These are phyloP conservation scores for Varanus salvator DNA, from an alignment of 2,113 vertebrate genomes.

Conservation along the genomic window DNA sequence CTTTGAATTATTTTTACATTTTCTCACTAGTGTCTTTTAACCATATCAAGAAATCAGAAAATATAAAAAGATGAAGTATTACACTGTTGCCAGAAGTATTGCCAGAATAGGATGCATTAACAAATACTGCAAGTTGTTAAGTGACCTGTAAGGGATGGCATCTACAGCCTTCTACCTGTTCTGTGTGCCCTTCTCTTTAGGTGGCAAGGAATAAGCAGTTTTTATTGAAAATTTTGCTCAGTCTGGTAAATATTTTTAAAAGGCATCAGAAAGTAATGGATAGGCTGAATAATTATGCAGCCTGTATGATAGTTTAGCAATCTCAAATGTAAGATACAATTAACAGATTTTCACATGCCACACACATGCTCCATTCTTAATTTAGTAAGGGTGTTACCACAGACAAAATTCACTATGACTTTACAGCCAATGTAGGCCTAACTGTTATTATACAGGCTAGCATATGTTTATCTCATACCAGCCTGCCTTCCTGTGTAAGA, in stretches of 20 bases:
- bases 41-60: not conserved
- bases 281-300: not conserved
- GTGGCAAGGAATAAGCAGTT: not conserved
- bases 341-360: not conserved
- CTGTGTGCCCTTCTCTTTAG: not conserved
- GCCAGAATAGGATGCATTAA: not conserved
- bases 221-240: not conserved
- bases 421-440: constrained; percentile 20
- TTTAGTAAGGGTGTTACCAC: constrained; percentile 37
- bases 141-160: not conserved
- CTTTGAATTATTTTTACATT: not conserved
- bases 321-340: constrained; percentile 16
- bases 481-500: not conserved
- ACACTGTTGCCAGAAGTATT: not conserved
- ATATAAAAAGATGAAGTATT: not conserved
- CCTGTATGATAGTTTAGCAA: not conserved
- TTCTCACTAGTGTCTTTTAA: not conserved
- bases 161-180: not conserved
- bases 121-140: not conserved
- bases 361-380: constrained; percentile 28
- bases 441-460: not conserved
- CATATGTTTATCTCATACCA: constrained; percentile 2
- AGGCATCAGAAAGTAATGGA: not conserved
- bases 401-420: constrained; percentile 44
- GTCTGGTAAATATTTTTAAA: not conserved